These are phyloP conservation scores for Bibio marci DNA, from an alignment of 2,888 invertebrate species.

Conservation along the genomic window DNA sequence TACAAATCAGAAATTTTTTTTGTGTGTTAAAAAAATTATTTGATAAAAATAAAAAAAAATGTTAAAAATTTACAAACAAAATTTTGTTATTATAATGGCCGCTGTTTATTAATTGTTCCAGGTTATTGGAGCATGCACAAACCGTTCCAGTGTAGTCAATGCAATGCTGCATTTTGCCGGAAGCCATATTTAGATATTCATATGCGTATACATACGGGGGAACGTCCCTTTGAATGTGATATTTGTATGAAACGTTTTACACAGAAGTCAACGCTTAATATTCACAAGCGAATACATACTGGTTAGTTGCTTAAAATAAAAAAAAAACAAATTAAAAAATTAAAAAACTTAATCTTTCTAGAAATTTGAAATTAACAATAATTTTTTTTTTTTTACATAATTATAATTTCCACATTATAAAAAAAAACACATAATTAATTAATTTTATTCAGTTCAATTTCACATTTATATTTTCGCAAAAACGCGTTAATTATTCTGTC, in stretches of 20 bases:
- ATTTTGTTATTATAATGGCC: slow-evolving; percentile 9
- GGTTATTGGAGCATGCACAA: slow-evolving; percentile 25
- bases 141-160: slow-evolving; percentile 39
- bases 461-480: too few species aligned
- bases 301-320: slow-evolving; percentile 18
- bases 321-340: too few species aligned
- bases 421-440: too few species aligned
- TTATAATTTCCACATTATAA: too few species aligned
- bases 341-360: too few species aligned
- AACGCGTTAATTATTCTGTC: too few species aligned
- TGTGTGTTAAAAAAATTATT: too few species aligned
- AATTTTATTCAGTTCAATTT: too few species aligned
- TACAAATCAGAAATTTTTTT: too few species aligned
- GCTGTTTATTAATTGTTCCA: slow-evolving; percentile 17
- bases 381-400: too few species aligned
- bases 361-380: not conserved
- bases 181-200: slow-evolving; percentile 68
- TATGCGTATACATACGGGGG: slow-evolving; percentile 55
- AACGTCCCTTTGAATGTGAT: slow-evolving; percentile 45
- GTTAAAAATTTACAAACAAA: too few species aligned
- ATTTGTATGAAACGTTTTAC: slow-evolving; percentile 65
- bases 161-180: slow-evolving; percentile 43
- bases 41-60: too few species aligned
- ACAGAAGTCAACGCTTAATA: slow-evolving; percentile 67
- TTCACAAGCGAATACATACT: slow-evolving; percentile 61